Evolutionary conservation across 2,797 vertebrate species (phyloP).

Genomic region (Rhynchotus rufescens): DNA sequence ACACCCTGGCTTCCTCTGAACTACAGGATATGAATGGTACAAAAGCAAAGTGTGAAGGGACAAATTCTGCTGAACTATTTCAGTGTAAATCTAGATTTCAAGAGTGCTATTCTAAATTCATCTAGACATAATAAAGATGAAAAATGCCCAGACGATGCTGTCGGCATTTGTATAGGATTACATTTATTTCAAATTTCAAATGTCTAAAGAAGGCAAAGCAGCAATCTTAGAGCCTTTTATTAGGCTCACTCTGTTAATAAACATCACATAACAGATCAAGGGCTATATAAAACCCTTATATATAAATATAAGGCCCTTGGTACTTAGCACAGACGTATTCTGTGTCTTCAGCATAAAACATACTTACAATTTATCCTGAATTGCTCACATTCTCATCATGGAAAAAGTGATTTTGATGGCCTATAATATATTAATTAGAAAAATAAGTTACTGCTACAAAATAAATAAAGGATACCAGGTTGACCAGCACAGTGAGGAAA

Average conservation of each 20-base stretch:
- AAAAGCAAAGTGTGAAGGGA: background rate
- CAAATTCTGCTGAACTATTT: background rate
- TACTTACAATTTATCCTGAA: background rate
- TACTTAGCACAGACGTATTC: background rate
- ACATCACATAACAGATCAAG: background rate
- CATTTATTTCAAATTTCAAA: background rate
- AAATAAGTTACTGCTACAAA: background rate
- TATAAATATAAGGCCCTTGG: background rate
- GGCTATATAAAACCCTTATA: background rate
- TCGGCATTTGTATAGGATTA: background rate
- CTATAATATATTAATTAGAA: background rate
- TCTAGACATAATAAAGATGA: background rate
- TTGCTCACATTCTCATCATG: background rate
- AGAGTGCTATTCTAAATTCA: background rate
- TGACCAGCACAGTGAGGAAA: background rate
- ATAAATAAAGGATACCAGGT: background rate
- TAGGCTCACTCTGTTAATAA: background rate
- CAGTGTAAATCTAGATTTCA: background rate
- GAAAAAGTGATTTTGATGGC: background rate
- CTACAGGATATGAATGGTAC: background rate
- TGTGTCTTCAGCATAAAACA: background rate
- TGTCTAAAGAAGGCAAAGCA: background rate
- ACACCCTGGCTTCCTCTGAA: background rate
- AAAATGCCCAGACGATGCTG: background rate
- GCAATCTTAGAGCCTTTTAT: background rate